A percentile compares a stretch with the other conserved stretches of the same genome.
Evolutionary conservation across 2,113 vertebrate genomes (phyloP).

Genomic region (Chamaea fasciata): DNA sequence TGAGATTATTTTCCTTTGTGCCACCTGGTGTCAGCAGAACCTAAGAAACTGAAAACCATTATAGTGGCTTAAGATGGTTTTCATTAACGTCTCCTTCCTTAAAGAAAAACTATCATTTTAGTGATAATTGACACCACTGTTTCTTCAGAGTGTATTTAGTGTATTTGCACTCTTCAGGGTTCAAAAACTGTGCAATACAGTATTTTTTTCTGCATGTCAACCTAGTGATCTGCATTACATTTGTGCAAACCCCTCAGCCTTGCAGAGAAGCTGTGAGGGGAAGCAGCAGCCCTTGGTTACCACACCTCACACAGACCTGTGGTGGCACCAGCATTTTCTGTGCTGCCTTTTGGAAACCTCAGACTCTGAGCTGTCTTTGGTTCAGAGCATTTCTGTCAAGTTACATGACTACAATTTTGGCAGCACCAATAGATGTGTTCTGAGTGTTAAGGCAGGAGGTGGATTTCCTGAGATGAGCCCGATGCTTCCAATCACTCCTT

Average conservation of each 20-base stretch:
- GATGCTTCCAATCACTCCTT: not conserved
- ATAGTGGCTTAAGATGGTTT: not conserved
- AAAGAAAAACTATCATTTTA: not conserved
- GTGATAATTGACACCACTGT: not conserved
- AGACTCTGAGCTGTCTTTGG: not conserved
- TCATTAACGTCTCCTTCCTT: not conserved
- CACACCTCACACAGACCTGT: not conserved
- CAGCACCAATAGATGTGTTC: not conserved
- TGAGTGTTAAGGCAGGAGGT: not conserved
- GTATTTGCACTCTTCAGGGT: not conserved
- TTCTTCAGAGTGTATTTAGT: not conserved
- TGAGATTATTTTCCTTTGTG: not conserved
- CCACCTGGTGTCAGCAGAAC: slow-evolving; percentile 69
- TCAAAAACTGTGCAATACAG: not conserved
- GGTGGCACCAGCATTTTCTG: not conserved
- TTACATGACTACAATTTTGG: not conserved
- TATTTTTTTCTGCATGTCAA: not conserved
- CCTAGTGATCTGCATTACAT: rapidly evolving
- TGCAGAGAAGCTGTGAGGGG: rapidly evolving
- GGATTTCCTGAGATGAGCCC: not conserved
- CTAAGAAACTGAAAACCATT: not conserved
- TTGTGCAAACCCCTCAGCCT: not conserved
- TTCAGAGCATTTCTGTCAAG: not conserved
- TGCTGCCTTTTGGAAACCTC: not conserved
- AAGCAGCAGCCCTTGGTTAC: not conserved